Base-by-base conservation (phyloP, 2,888 invertebrate species). In the Lepas anatifera region DNA sequence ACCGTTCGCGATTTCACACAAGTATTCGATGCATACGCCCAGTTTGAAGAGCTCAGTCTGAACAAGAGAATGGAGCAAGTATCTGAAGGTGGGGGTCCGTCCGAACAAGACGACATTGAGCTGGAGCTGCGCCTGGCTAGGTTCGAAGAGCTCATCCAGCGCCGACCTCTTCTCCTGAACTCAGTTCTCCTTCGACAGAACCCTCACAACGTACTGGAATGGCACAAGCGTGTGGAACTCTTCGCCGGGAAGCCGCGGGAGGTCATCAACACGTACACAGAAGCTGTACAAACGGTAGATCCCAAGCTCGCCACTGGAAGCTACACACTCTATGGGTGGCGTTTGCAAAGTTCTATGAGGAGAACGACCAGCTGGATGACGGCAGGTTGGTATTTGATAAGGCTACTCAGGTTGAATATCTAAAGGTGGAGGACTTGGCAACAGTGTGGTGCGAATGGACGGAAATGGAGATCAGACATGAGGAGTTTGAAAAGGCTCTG, bases 371-470 rank as follows among this genome's bases (percentile, higher is more conserved):
- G 81, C 85, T 95, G 70, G 91, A 93, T 75, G 97, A 98, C 84
- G 95, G 95, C 0, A 84, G 97, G 76, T 84, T 94, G 25, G 92
- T 99, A 73, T 96, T 98, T 81, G 95, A 98, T 80, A 94, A 94
- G 80, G 96, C 91, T 13, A 89, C 90, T 1, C 89, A 89, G 78
- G 95, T 96, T 3, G 85, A 88, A 35, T 99, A 90, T 81, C 87
- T 89, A 32, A 96, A 96, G 84, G 98, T 99, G 0, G 98, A 98
- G 77, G 98, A 99, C 80, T 84, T 99, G 74, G 97, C 97, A 16
- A 87, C 90, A 4, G 94, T 99, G 18, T 99, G 98, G 96, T 98
- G 97, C 82, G 97, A 97, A 81, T 99, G 98, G 93, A 89, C 94
- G 0, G 99, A 99, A 85, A 92, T 99, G 93, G 98, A 99, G 83